Evolutionary conservation across 2,113 vertebrate genomes (phyloP), one percentile per base, ranked within the genome.

Genomic region (Lycaon pictus): DNA sequence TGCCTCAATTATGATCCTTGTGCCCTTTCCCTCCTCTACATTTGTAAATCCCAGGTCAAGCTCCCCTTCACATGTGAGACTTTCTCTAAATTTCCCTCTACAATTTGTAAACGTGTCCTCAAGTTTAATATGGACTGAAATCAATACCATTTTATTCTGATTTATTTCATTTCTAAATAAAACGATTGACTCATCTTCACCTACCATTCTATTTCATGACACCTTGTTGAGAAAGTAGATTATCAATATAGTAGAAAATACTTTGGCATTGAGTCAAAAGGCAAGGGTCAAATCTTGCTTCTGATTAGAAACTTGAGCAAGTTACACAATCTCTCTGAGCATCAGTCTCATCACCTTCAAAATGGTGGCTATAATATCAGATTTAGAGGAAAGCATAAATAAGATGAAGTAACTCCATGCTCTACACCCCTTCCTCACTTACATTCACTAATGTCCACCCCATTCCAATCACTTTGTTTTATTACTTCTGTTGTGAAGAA

Each of bases 81-180:
- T 60, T 74, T 89, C 27, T 93, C 51, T 76, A 51, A 37, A 25
- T 82, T 13, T 62, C 27, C 19, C 11, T 43, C 23, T 29, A n/a
- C 3, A 23, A n/a, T n/a, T 16, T 76, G 17, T n/a, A 25, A 48
- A 81, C 72, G 25, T 20, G 27, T 12, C n/a, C 16, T 84, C 32
- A 76, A 27, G 11, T 22, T 91, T 69, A 83, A 62, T 51, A 86
- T 23, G 53, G 27, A 35, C 25, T 60, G 51, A 53, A 93, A 43
- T 87, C 32, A 72, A 60, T 67, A 25, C 27, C 20, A 12, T 55
- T 81, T 82, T 69, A n/a, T 60, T 35, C 6, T 20, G 32, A 83
- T 80, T 74, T 76, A 43, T 80, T n/a, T 77, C 25, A n/a, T 83
- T 89, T 65, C 63, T 76, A 37, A 83, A 86, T 95, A 48, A 63